Base-by-base conservation (phyloP, 2,888 invertebrate genomes). In the Euphydryas editha region DNA sequence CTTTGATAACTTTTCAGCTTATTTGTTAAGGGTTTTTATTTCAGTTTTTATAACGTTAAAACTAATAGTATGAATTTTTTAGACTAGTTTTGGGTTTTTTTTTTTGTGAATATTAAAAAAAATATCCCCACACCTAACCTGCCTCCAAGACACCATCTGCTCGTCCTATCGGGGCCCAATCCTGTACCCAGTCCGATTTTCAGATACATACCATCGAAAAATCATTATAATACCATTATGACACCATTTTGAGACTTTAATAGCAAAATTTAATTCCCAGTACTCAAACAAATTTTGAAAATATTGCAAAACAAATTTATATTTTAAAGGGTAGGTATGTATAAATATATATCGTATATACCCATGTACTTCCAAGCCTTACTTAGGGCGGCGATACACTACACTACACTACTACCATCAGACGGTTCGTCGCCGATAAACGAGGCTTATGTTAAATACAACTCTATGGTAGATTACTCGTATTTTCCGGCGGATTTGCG, bases 401-500 rank as follows among this genome's bases (percentile, higher is more conserved):
- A 20, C 20, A 13, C 47, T 11, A 20, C 47, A 47, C 47, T 21
- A 47, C 47, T 18, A 20, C 47, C 47, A 47, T 47, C 20, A 20
- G 47, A 18, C 20, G 13, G 7, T 24, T 13, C 24, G 24, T 21
- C 20, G 39, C 57, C 37, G 37, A 39, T 57, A 57, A 13, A 42
- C 17, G 57, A 57, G 67, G 73, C 63, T 73, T 73, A 73, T 72
- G 73, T 70, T 73, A 72, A 86, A 84, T 80, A 85, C 80, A 79
- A 77, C 79, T 73, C 74, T 76, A 76, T 74, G 68, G 69, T 71
- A 83, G 82, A 83, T 86, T 83, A 84, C 73, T 75, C 82, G 76
- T 74, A 76, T 82, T 84, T 81, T 55, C 76, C 73, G 57, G 65
- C 66, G 81, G 81, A 83, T 86, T 81, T 83, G 80, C 81, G 80